phyloP scores from a whole-genome alignment of 2,797 vertebrate genomes.

The Hypotaenidia okinawae region DNA sequence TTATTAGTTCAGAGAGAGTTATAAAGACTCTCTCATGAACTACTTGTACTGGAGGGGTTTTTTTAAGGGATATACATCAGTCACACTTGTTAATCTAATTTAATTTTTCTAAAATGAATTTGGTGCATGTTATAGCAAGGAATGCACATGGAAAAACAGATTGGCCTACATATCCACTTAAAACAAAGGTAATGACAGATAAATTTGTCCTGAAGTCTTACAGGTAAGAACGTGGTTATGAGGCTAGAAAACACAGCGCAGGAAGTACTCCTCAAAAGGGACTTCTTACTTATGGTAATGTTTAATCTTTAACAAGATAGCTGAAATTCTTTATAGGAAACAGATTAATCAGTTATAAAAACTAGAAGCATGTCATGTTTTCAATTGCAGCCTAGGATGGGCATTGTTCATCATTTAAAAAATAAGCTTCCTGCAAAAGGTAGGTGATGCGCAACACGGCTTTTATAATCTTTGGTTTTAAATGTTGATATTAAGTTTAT shows the following conservation, averaged over 20 bases:
- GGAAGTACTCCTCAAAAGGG: background rate
- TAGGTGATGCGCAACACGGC: background rate
- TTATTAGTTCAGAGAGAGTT: background rate
- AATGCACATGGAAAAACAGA: conserved; percentile 17
- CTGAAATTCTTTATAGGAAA: background rate
- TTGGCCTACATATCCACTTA: background rate
- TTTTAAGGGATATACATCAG: background rate
- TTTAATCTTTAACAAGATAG: background rate
- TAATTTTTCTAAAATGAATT: conserved; percentile 3
- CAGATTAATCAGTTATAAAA: background rate
- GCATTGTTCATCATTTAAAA: background rate
- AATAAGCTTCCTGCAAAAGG: background rate
- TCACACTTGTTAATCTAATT: conserved; percentile 26
- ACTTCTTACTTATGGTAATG: background rate
- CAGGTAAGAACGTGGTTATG: background rate
- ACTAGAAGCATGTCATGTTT: background rate
- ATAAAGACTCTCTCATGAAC: background rate
- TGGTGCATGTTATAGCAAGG: background rate
- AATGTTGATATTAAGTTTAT: background rate
- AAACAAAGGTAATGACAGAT: conserved; percentile 39
- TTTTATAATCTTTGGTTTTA: background rate
- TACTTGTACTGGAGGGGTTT: background rate
- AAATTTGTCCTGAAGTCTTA: background rate
- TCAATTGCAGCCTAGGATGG: background rate
- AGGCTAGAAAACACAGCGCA: background rate